Evolutionary conservation across 2,113 vertebrate genomes (phyloP), one percentile per base, ranked within the genome.

Genomic region (Brachyhypopomus gauderio): DNA sequence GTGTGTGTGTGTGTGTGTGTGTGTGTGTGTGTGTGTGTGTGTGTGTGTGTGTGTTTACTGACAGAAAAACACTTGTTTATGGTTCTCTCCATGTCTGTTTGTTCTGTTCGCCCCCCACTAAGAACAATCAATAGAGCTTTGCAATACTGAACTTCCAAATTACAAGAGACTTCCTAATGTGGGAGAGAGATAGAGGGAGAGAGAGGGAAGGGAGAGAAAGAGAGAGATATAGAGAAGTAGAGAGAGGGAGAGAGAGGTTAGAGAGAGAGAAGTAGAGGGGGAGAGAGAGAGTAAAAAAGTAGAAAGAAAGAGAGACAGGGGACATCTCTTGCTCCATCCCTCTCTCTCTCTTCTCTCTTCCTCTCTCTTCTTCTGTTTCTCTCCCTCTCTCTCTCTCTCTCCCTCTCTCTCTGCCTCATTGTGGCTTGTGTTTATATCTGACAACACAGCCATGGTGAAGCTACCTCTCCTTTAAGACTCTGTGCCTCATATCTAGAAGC

Each of bases 301-400:
- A 83, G 86, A 82, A 81, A 77, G 59, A 78, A 34, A 67, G 19
- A 63, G 38, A 17, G 69, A 63, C 76, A 45, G 70, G 81, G 82
- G 58, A 82, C 55, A 36, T 41, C 69, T 8, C 11, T 72, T 36
- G 20, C 17, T 25, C 27, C 2, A 2, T 41, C 41, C 20, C 22
- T 69, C 41, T 41, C 41, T 1, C 41, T 41, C 41, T 5, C 41
- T 9, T 5, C 7, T 9, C 9, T 9, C 9, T 9, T 41, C 7
- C 41, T 41, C 41, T 41, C 41, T 41, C 41, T 41, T n/a, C n/a
- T n/a, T n/a, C n/a, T n/a, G n/a, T n/a, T 5, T 9, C 41, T 5
- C 41, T 41, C 41, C 4, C 41, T 41, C 41, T 41, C 3, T 3
- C 3, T 41, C 41, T 41, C 41, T 41, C 41, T 41, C 41, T 41